These are phyloP conservation scores for Pachyramphus minor DNA, from an alignment of 2,113 vertebrate genomes.

Conservation along the genomic window DNA sequence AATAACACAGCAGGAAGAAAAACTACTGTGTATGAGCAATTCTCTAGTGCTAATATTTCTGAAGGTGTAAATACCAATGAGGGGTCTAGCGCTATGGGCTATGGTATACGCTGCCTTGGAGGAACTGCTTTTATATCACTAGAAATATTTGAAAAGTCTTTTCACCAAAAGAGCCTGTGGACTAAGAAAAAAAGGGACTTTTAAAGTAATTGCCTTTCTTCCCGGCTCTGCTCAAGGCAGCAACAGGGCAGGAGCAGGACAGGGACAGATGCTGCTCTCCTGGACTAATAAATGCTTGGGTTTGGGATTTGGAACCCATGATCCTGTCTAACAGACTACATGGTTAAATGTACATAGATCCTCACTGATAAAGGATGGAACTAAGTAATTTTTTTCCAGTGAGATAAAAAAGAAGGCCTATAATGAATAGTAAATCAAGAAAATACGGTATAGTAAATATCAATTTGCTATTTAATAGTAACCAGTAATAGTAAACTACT, in stretches of 20 bases:
- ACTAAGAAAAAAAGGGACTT: not conserved
- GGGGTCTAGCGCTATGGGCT: not conserved
- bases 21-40: not conserved
- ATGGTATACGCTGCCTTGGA: accelerated
- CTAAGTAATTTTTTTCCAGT: not conserved
- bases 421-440: not conserved
- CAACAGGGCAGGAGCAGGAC: too few relatives aligned
- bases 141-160: not conserved
- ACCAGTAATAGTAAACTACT: not conserved
- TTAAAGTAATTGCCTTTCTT: not conserved
- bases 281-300: not conserved
- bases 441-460: not conserved
- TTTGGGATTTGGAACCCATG: not conserved
- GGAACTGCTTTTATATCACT: not conserved
- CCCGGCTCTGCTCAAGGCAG: not conserved
- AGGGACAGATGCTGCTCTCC: not conserved
- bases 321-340: not conserved
- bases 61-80: not conserved
- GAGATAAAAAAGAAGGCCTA: not conserved
- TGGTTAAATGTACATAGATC: not conserved
- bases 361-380: not conserved
- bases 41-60: not conserved
- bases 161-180: not conserved
- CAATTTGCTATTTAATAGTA: not conserved
- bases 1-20: not conserved